Conservation (phyloP, 2,113 vertebrate genomes). For the Amphiprion ocellaris region DNA sequence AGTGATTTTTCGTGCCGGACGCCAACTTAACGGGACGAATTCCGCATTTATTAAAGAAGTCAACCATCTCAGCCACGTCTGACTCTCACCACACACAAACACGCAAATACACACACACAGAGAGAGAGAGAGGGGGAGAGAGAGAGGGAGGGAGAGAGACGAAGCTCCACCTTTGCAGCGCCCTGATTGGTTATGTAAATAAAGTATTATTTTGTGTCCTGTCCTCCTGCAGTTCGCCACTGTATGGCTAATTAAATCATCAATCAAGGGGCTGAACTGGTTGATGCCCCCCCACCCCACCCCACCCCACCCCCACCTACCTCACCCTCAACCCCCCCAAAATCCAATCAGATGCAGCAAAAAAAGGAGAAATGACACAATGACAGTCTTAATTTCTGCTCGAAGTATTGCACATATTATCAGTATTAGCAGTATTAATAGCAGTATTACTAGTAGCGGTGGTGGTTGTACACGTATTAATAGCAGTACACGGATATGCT, state of each 20-base stretch:
- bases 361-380: conserved; percentile 26
- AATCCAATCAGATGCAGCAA: conserved; percentile 85
- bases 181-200: conserved; percentile 97
- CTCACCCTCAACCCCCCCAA: neutral
- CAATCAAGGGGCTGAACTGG: conserved; percentile 94
- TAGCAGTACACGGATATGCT: too few species aligned
- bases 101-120: too few species aligned
- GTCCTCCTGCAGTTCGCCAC: conserved; percentile 88
- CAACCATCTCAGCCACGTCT: conserved; percentile 55
- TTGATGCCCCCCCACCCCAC: conserved; percentile 85
- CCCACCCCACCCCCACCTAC: neutral
- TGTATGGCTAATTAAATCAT: conserved; percentile 99
- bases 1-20: conserved; percentile 42
- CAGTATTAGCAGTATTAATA: too few species aligned
- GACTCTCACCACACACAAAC: neutral
- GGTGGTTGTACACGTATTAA: too few species aligned
- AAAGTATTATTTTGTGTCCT: conserved; percentile 80
- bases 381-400: conserved; percentile 14
- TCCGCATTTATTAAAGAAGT: conserved; percentile 70
- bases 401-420: neutral
- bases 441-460: too few species aligned
- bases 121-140: neutral
- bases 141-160: conserved; percentile 45
- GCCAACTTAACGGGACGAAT: conserved; percentile 60
- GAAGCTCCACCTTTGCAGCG: conserved; percentile 92